These are phyloP conservation scores for Ochropleura leucogaster DNA, from an alignment of 2,888 invertebrate genomes.

Conservation along the genomic window DNA sequence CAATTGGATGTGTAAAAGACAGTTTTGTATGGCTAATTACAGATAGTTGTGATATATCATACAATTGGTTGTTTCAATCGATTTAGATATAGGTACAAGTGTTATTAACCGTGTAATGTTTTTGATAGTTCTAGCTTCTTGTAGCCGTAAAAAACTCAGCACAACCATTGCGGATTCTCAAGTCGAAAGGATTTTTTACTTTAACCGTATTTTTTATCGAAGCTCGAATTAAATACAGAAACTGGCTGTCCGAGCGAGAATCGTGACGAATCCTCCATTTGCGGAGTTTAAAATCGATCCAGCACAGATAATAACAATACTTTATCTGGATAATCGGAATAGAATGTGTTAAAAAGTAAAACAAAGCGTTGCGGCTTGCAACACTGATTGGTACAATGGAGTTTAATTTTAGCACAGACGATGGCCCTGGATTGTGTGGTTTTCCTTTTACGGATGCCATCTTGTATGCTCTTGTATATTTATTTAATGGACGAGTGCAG, in stretches of 20 bases:
- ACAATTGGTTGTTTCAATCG: neutral
- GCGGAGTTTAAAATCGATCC: constrained; percentile 46
- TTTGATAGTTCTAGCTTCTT: neutral
- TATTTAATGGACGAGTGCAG: constrained; percentile 38
- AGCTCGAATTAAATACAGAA: constrained; percentile 27
- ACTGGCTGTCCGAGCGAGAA: constrained; percentile 16
- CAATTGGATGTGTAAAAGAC: constrained; percentile 23
- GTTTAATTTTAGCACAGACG: constrained; percentile 76
- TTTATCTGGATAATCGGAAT: constrained; percentile 62
- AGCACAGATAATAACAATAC: constrained; percentile 46
- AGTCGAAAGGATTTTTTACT: constrained; percentile 19
- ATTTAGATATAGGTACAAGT: neutral
- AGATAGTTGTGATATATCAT: constrained; percentile 9
- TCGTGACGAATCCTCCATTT: constrained; percentile 52
- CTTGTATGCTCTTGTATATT: constrained; percentile 55
- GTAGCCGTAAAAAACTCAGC: neutral
- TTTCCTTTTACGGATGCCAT: constrained; percentile 72
- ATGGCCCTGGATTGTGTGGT: constrained; percentile 67
- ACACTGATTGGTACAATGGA: constrained; percentile 74
- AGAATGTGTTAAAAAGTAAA: constrained; percentile 65
- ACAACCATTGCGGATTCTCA: constrained; percentile 1
- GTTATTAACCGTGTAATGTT: neutral
- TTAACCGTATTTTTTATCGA: constrained; percentile 17
- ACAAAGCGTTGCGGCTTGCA: constrained; percentile 62
- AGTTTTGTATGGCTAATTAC: neutral